Evolutionary conservation across 1,140 invertebrate species (phyloP).

Genomic region (Bathynomus jamesi): DNA sequence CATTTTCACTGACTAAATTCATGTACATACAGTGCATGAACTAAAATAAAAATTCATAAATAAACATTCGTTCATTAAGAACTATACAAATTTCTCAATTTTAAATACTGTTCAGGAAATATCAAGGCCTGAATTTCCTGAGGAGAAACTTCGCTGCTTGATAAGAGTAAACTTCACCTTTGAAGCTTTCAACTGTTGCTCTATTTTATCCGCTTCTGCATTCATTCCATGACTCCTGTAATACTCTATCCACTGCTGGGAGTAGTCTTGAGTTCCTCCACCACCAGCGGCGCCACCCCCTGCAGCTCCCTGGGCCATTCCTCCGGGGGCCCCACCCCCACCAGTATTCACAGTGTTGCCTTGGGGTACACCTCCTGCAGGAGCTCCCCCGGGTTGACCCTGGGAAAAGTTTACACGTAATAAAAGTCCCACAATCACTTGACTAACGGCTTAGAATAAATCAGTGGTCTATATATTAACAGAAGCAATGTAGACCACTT

Average conservation of each 20-base stretch:
- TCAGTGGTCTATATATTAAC: not conserved
- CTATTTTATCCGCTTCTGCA: constrained; percentile 80
- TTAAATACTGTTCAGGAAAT: not conserved
- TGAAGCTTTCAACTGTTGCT: constrained; percentile 64
- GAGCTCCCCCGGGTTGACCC: not conserved
- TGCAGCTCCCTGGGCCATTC: constrained; percentile 2
- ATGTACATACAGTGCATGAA: not conserved
- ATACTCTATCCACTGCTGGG: constrained; percentile 97
- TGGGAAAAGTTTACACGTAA: not conserved
- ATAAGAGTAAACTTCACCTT: no score
- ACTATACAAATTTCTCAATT: not conserved
- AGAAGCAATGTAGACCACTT: no score
- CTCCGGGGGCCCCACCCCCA: constrained; percentile 1
- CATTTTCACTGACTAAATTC: not conserved
- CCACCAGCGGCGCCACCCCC: constrained; percentile 8
- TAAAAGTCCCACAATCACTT: not conserved
- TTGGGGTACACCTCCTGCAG: not conserved
- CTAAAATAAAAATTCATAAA: not conserved
- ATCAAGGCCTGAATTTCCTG: not conserved
- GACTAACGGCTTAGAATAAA: not conserved
- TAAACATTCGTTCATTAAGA: not conserved
- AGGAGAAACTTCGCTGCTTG: no score
- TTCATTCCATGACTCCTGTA: constrained; percentile 86
- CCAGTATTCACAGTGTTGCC: not conserved
- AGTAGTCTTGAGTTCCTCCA: constrained; percentile 63